Evolutionary conservation across 2,797 vertebrate genomes (phyloP).

Genomic region (Acanthis flammea): DNA sequence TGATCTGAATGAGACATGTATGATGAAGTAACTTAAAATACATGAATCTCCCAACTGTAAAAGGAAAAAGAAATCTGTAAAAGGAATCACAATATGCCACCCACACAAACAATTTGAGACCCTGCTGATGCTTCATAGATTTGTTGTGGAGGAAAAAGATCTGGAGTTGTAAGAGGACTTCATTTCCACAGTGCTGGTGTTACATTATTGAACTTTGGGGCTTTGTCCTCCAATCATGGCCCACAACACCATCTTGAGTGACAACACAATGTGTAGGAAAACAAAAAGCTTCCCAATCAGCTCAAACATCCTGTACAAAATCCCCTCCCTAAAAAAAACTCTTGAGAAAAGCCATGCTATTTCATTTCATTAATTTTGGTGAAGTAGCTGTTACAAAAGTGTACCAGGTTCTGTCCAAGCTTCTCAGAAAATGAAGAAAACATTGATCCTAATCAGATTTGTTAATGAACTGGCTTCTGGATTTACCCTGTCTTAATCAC

Average conservation of each 20-base stretch:
- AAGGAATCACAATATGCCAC: neutral
- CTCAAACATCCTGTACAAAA: neutral
- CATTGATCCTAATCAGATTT: neutral
- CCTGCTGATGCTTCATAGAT: neutral
- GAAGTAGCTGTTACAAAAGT: neutral
- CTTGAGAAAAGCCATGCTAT: fast-evolving
- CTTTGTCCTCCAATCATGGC: neutral
- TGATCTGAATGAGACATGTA: neutral
- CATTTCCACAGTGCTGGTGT: neutral
- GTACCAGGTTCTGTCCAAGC: neutral
- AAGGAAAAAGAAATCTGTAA: neutral
- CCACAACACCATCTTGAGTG: neutral
- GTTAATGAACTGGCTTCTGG: neutral
- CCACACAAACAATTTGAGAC: neutral
- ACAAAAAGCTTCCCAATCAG: neutral
- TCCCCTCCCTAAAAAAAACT: neutral
- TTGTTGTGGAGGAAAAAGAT: neutral
- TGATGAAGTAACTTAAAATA: neutral
- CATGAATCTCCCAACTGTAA: neutral
- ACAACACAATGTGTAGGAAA: fast-evolving
- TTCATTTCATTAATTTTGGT: neutral
- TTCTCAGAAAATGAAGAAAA: neutral
- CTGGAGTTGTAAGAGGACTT: neutral
- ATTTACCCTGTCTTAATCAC: neutral
- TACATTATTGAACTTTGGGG: fast-evolving